phyloP scores from a whole-genome alignment of 2,797 vertebrate genomes.

The Huso huso region DNA sequence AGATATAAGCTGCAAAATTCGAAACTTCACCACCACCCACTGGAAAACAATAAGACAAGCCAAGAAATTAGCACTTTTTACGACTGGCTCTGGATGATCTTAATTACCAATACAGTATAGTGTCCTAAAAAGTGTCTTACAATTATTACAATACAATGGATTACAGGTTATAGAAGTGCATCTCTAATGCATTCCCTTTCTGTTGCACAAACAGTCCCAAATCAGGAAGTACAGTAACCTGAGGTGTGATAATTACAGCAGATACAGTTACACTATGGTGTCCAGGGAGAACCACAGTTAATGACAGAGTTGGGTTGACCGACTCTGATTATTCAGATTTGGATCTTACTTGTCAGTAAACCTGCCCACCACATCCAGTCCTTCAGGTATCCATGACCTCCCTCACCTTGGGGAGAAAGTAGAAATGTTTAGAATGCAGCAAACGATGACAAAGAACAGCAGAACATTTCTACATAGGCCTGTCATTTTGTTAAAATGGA shows the following conservation, averaged over 20 bases:
- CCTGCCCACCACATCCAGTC: slow-evolving; percentile 94
- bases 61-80: no score
- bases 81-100: no score
- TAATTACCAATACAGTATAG: neutral
- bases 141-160: neutral
- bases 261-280: neutral
- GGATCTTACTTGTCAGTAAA: slow-evolving; percentile 80
- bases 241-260: neutral
- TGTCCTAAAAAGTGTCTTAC: neutral
- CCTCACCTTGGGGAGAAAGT: slow-evolving; percentile 62
- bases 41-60: slow-evolving; percentile 43
- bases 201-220: neutral
- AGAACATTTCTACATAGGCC: neutral
- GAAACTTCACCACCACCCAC: slow-evolving; percentile 87
- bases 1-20: slow-evolving; percentile 90
- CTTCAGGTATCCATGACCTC: slow-evolving; percentile 87
- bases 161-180: neutral
- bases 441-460: neutral
- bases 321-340: neutral
- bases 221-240: neutral
- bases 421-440: no score
- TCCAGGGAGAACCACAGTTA: neutral
- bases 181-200: neutral
- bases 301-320: no score
- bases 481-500: neutral